Conservation (phyloP, 2,113 vertebrate genomes). For the Nesogale talazaci region DNA sequence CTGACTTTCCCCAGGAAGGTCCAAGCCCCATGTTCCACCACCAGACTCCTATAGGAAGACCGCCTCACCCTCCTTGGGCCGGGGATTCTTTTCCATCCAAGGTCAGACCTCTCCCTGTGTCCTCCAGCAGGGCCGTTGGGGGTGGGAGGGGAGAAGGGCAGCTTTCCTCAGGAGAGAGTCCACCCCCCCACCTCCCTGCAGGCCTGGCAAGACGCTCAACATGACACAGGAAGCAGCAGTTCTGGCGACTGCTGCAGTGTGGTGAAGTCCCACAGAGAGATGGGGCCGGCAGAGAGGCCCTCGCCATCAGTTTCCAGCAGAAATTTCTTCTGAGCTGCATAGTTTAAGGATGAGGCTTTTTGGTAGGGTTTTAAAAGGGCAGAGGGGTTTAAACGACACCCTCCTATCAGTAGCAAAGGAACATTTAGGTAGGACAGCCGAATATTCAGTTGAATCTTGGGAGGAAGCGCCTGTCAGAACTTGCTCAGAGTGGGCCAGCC, state of each 20-base stretch:
- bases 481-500: neutral
- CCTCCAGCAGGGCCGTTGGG: neutral
- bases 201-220: neutral
- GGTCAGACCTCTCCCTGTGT: constrained; percentile 1
- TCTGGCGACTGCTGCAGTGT: neutral
- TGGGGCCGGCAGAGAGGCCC: neutral
- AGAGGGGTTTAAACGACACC: neutral
- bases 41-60: neutral
- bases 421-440: neutral
- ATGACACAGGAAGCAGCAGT: neutral
- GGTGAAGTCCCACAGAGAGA: neutral
- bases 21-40: neutral
- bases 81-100: neutral
- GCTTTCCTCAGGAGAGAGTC: neutral
- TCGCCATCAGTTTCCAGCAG: neutral
- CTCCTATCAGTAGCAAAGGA: neutral
- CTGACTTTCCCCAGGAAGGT: neutral
- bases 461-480: neutral
- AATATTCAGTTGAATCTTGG: neutral
- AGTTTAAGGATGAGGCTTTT: neutral
- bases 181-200: neutral
- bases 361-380: neutral
- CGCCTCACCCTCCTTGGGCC: neutral
- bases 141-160: neutral
- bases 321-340: neutral